Percentiles rank a stretch among this genome's conserved stretches.
Evolutionary conservation across 1,140 invertebrate species (phyloP).

Genomic region (Adelges cooleyi): DNA sequence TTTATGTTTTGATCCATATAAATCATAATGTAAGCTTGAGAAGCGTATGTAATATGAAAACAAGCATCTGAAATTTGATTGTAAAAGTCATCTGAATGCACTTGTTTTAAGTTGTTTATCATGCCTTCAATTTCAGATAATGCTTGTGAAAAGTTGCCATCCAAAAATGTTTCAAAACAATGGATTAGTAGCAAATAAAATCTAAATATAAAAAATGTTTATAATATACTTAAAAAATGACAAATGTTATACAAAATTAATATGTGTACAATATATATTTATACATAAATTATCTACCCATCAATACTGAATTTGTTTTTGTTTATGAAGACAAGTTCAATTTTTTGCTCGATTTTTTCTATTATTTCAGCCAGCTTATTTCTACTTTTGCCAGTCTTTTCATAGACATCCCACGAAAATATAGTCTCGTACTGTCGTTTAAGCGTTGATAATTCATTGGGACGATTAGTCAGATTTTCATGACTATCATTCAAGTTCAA

Average conservation of each 20-base stretch:
- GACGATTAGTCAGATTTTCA: too few species aligned
- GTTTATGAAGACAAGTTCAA: neutral
- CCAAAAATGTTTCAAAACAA: slow-evolving; percentile 4
- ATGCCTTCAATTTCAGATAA: neutral
- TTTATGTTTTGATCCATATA: neutral
- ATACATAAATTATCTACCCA: neutral
- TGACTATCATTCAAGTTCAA: too few species aligned
- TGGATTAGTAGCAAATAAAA: neutral
- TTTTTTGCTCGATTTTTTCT: neutral
- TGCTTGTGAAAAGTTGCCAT: neutral
- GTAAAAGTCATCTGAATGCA: neutral
- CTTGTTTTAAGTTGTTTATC: neutral
- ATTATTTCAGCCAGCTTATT: neutral
- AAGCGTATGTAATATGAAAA: neutral
- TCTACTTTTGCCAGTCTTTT: neutral
- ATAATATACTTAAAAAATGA: neutral
- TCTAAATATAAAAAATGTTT: neutral
- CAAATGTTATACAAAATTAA: neutral
- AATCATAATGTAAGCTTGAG: neutral
- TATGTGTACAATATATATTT: neutral
- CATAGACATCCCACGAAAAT: slow-evolving; percentile 1
- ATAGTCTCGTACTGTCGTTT: neutral
- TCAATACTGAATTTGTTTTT: neutral
- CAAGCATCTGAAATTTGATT: neutral
- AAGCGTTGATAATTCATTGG: too few species aligned